Conservation (phyloP, 2,888 invertebrate genomes). For the Apotomis turbidana region DNA sequence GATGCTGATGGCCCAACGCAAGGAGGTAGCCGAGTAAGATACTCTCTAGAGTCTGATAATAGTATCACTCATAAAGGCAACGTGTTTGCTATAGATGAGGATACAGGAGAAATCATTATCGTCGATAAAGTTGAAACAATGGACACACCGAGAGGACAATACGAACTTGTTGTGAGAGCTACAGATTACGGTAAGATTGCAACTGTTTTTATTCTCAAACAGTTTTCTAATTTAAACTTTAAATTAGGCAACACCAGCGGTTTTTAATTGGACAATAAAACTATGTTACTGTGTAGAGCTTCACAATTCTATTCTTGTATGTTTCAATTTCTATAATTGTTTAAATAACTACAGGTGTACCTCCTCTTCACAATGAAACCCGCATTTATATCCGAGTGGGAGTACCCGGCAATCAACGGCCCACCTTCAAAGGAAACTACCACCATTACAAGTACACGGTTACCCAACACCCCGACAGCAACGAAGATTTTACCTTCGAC, state of each 20-base stretch:
- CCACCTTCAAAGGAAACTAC: conserved; percentile 89
- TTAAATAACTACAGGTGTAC: conserved; percentile 72
- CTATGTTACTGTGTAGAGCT: too few species aligned
- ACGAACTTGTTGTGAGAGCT: conserved; percentile 87
- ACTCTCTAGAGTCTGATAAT: conserved; percentile 87
- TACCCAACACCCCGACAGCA: conserved; percentile 63
- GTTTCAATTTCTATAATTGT: background rate
- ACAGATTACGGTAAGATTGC: conserved; percentile 86
- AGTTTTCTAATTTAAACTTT: background rate
- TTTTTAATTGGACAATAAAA: too few species aligned
- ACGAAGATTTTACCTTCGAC: conserved; percentile 76
- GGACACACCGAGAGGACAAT: conserved; percentile 90
- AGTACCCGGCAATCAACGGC: conserved; percentile 91
- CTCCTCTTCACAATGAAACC: conserved; percentile 87
- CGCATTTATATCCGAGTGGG: conserved; percentile 89
- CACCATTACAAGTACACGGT: conserved; percentile 81
- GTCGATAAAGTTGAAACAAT: conserved; percentile 86
- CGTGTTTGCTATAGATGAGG: conserved; percentile 86
- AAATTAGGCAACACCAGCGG: background rate
- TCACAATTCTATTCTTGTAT: too few species aligned
- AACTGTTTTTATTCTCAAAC: background rate
- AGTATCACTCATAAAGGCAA: conserved; percentile 86
- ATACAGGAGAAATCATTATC: conserved; percentile 88
- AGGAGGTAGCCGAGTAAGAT: conserved; percentile 87
- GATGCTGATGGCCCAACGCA: conserved; percentile 90